Conservation (phyloP, 2,113 vertebrate species). For the Melanostigma gelatinosum region DNA sequence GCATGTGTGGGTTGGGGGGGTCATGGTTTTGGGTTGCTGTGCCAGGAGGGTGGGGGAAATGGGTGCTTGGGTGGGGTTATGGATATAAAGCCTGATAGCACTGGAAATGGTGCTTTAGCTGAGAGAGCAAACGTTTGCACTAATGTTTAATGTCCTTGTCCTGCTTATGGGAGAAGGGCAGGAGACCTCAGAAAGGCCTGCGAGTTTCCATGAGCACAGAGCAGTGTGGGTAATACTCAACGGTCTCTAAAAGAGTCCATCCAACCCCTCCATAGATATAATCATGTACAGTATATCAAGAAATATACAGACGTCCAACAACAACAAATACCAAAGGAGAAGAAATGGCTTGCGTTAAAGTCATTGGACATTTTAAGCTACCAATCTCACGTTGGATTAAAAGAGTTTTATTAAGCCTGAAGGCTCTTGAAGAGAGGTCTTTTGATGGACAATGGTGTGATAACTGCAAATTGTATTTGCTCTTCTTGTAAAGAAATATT, state of each 20-base stretch:
- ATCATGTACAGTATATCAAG: constrained; percentile 64
- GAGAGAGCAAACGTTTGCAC: constrained; percentile 87
- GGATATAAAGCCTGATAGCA: constrained; percentile 84
- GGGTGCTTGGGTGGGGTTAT: constrained; percentile 73
- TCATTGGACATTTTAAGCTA: constrained; percentile 72
- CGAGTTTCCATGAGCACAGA: constrained; percentile 75
- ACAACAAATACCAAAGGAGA: constrained; percentile 78
- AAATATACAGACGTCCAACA: constrained; percentile 68
- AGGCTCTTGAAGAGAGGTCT: constrained; percentile 65
- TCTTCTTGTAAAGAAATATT: constrained; percentile 51
- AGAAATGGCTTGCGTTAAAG: constrained; percentile 57
- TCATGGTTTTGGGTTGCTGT: constrained; percentile 69
- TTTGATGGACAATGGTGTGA: constrained; percentile 32
- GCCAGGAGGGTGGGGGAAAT: constrained; percentile 69
- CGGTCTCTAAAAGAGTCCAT: constrained; percentile 69
- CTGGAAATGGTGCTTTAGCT: constrained; percentile 86
- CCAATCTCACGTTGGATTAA: constrained; percentile 63
- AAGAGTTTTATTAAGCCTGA: constrained; percentile 51
- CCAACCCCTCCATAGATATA: constrained; percentile 65
- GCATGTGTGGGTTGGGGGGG: constrained; percentile 38
- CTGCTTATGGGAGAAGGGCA: constrained; percentile 78
- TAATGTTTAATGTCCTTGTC: constrained; percentile 83
- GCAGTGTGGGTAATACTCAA: constrained; percentile 69
- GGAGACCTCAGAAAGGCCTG: constrained; percentile 78
- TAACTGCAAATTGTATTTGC: constrained; percentile 30